These are phyloP conservation scores for Dyspetes luteomarginatus DNA, from an alignment of 2,888 invertebrate species.

Conservation along the genomic window DNA sequence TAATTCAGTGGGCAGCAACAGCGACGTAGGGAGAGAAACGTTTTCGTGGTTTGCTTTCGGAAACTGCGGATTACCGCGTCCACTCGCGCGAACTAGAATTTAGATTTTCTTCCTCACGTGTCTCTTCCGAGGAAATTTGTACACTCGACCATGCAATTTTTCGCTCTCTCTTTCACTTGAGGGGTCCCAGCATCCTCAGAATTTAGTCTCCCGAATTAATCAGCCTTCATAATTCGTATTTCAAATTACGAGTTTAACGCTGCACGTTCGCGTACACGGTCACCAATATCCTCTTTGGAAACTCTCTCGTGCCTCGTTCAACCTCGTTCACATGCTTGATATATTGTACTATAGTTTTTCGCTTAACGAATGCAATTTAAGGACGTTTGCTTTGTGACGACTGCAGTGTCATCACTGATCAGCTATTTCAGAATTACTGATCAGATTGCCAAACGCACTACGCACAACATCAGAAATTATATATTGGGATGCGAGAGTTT, in stretches of 20 bases:
- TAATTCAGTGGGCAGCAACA: constrained; percentile 63
- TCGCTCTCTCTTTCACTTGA: constrained; percentile 4
- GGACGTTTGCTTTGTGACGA: constrained; percentile 49
- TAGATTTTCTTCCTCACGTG: constrained; percentile 48
- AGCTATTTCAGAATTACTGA: constrained; percentile 48
- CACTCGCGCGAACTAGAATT: constrained; percentile 60
- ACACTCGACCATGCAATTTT: not conserved
- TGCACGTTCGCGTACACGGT: constrained; percentile 8
- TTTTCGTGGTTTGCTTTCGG: constrained; percentile 60
- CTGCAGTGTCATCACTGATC: constrained; percentile 49
- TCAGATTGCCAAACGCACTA: not conserved
- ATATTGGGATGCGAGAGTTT: not conserved
- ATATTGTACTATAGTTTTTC: not conserved
- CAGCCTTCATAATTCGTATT: constrained; percentile 71
- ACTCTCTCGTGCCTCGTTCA: constrained; percentile 8
- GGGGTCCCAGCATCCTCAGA: constrained; percentile 61
- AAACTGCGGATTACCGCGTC: constrained; percentile 71
- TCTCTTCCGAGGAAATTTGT: constrained; percentile 42
- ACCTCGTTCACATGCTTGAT: constrained; percentile 11
- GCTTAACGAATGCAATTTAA: not conserved
- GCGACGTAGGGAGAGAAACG: constrained; percentile 23
- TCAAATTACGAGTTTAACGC: constrained; percentile 66
- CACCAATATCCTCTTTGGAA: constrained; percentile 43
- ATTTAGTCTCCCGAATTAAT: constrained; percentile 68
- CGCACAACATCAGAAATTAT: not conserved